Evolutionary conservation across 2,113 vertebrate genomes (phyloP).

Genomic region (Silurus glanis): DNA sequence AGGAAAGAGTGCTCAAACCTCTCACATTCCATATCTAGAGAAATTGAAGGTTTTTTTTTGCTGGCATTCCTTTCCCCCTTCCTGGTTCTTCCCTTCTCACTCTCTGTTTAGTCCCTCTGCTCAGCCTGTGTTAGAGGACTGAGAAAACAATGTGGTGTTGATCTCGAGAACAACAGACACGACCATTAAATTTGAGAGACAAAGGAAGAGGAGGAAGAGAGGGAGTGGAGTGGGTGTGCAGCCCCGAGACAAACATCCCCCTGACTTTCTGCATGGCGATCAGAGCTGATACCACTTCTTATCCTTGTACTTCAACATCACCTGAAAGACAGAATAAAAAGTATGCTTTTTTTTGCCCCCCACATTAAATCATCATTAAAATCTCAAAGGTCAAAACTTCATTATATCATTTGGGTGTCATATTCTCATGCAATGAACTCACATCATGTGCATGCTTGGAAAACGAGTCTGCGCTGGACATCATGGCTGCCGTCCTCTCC

Average conservation of each 20-base stretch:
- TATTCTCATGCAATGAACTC: not conserved
- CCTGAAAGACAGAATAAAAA: conserved; percentile 66
- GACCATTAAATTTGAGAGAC: conserved; percentile 43
- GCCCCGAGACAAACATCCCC: conserved; percentile 57
- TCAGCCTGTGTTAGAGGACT: conserved; percentile 73
- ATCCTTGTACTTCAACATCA: conserved; percentile 99
- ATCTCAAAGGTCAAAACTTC: not conserved
- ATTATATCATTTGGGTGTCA: not conserved
- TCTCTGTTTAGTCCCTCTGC: conserved; percentile 59
- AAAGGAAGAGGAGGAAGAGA: conserved; percentile 49
- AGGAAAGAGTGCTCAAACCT: conserved; percentile 22
- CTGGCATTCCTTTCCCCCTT: conserved; percentile 50
- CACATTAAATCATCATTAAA: not conserved
- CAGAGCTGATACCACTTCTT: conserved; percentile 99
- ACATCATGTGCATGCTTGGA: conserved; percentile 97
- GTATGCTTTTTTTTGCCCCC: not conserved
- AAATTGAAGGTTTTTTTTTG: not conserved
- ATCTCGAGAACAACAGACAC: conserved; percentile 71
- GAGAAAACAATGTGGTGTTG: conserved; percentile 82
- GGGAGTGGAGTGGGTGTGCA: conserved; percentile 39
- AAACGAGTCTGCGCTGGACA: conserved; percentile 94
- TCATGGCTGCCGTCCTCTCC: conserved; percentile 94
- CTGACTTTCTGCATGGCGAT: conserved; percentile 65
- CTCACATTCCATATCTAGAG: not conserved
- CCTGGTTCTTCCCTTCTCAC: conserved; percentile 52